Evolutionary conservation across 2,113 vertebrate species (phyloP).

Genomic region (Hystrix cristata): DNA sequence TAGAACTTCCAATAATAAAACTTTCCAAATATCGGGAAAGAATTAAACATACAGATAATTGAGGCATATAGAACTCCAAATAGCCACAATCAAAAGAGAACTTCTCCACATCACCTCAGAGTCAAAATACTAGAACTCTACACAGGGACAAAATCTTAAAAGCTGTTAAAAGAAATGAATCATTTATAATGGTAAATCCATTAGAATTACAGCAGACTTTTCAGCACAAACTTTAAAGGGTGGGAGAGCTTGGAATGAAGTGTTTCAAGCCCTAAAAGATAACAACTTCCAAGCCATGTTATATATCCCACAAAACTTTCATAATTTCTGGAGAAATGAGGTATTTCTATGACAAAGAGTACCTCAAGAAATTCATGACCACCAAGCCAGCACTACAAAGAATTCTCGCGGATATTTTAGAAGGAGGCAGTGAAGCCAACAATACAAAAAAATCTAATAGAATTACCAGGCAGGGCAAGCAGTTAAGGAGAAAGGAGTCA

Average conservation of each 20-base stretch:
- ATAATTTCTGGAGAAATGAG: not conserved
- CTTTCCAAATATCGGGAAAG: not conserved
- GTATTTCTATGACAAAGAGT: no score
- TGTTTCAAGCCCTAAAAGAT: not conserved
- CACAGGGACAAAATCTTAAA: not conserved
- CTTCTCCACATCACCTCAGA: not conserved
- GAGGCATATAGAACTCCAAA: no score
- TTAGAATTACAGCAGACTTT: no score
- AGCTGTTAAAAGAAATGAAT: not conserved
- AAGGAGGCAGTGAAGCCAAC: not conserved
- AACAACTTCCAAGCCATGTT: not conserved
- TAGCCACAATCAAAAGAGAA: not conserved
- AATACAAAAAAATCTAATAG: not conserved
- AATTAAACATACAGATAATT: no score
- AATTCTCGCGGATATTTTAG: not conserved
- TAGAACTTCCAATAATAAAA: not conserved
- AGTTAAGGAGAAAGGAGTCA: no score
- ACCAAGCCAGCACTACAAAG: no score
- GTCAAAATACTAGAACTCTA: not conserved
- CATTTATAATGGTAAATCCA: no score
- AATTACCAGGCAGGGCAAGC: not conserved
- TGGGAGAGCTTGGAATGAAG: not conserved
- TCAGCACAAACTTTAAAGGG: no score
- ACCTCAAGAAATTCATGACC: no score
- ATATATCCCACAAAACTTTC: not conserved